These are phyloP conservation scores for Aphodius sticticus DNA, from an alignment of 2,888 invertebrate species.

Conservation along the genomic window DNA sequence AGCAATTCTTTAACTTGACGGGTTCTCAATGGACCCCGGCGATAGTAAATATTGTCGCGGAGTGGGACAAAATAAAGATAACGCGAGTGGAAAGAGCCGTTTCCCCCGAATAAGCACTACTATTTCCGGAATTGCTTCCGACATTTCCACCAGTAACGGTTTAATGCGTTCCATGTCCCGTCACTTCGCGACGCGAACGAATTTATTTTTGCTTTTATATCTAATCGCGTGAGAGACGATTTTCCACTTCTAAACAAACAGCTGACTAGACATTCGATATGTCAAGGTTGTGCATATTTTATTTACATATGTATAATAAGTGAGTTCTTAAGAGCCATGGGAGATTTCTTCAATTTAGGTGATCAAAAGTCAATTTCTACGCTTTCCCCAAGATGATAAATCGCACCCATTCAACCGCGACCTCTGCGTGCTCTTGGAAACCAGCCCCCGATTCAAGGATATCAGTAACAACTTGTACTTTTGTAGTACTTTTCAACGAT, in stretches of 20 bases:
- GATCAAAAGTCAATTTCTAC: no score
- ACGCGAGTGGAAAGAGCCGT: slow-evolving; percentile 4
- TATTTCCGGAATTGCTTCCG: slow-evolving; percentile 4
- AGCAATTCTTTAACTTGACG: slow-evolving; percentile 4
- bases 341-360: no score
- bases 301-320: no score
- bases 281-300: no score
- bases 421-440: no score
- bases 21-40: slow-evolving; percentile 4
- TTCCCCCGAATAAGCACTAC: slow-evolving; percentile 4
- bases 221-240: neutral
- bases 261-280: no score
- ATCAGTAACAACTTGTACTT: no score
- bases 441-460: no score
- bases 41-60: slow-evolving; percentile 4
- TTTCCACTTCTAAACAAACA: neutral
- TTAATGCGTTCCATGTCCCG: neutral
- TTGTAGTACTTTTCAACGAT: no score
- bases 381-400: no score
- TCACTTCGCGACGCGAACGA: neutral
- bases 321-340: no score
- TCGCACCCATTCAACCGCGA: no score
- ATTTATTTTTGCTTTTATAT: neutral
- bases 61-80: slow-evolving; percentile 4
- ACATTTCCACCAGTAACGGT: neutral